Evolutionary conservation across 2,888 invertebrate species (phyloP), one percentile per base, ranked within the genome.

Genomic region (Latrodectus hesperus): DNA sequence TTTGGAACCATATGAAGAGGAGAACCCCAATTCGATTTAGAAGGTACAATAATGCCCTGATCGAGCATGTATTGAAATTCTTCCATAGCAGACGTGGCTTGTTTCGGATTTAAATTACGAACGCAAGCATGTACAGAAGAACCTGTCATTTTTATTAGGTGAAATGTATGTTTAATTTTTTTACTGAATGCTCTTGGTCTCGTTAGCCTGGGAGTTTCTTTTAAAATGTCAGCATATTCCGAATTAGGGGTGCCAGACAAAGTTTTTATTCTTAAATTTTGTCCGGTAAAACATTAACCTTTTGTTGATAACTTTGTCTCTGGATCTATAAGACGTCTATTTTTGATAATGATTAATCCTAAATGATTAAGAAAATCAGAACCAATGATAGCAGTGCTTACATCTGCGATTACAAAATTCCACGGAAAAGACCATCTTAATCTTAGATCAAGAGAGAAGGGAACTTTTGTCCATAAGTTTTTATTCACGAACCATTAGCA

Each of bases 321-420:
- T 55, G 55, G 55, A 55, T 3, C 8, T 55, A 55, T 55, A 55
- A 6, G 16, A 6, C 55, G 55, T 6, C 16, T 55, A 14, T 6
- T 11, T 55, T 55, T 55, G 16, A 5, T 16, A 55, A 55, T 55
- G 55, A 55, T 55, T 6, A 55, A 5, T 16, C 3, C 72, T n/a
- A 22, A 51, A 72, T 72, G 51, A 22, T 11, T 49, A 6, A 72
- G 26, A 72, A 72, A 72, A 72, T 72, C 72, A 3, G 51, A n/a
- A 11, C 72, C 72, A 51, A 72, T 72, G 5, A 72, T 72, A n/a
- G 72, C 11, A 49, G 10, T 51, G 6, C n/a, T 26, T 4, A 72
- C 51, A 26, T 51, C 10, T 51, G 51, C 51, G 2, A 72, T n/a
- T 16, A 51, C 26, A n/a, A 51, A 72, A 22, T n/a, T 10, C 51